phyloP scores from a whole-genome alignment of 2,888 invertebrate genomes.

The Prionchulus punctatus region DNA sequence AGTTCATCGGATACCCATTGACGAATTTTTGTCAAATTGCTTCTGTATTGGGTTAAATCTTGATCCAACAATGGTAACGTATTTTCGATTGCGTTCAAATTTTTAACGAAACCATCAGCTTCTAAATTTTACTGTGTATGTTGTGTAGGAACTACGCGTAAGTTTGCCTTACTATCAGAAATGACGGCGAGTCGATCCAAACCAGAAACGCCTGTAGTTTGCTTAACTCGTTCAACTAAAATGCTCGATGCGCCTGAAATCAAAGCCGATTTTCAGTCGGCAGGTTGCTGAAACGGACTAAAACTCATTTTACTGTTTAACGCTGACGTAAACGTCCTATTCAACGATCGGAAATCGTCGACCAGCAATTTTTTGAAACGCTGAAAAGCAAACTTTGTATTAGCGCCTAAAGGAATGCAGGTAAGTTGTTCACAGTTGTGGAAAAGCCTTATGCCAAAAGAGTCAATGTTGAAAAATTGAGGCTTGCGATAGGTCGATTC shows the following conservation, averaged over 20 bases:
- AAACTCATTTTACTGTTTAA: neutral
- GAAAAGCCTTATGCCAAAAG: no score
- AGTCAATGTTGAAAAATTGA: no score
- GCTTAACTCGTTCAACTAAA: constrained; percentile 3
- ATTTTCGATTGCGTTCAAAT: neutral
- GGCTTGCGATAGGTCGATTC: no score
- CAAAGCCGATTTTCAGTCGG: no score
- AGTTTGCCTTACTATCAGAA: neutral
- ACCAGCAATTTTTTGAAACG: constrained; percentile 6
- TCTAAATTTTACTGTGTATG: neutral
- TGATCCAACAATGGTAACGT: neutral
- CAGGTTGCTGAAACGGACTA: no score
- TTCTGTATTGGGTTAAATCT: neutral
- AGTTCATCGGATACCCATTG: neutral
- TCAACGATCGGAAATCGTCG: neutral
- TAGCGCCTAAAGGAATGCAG: no score
- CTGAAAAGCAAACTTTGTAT: constrained; percentile 1
- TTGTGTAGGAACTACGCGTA: no score
- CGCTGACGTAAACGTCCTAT: neutral
- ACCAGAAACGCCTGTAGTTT: neutral
- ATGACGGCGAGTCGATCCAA: constrained; percentile 1
- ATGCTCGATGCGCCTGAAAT: neutral
- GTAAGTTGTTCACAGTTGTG: no score
- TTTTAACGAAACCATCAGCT: neutral
- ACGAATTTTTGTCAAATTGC: neutral